Percentiles rank a stretch among this genome's conserved stretches.
phyloP scores from a whole-genome alignment of 2,113 vertebrate species.

The Poicephalus meyeri region DNA sequence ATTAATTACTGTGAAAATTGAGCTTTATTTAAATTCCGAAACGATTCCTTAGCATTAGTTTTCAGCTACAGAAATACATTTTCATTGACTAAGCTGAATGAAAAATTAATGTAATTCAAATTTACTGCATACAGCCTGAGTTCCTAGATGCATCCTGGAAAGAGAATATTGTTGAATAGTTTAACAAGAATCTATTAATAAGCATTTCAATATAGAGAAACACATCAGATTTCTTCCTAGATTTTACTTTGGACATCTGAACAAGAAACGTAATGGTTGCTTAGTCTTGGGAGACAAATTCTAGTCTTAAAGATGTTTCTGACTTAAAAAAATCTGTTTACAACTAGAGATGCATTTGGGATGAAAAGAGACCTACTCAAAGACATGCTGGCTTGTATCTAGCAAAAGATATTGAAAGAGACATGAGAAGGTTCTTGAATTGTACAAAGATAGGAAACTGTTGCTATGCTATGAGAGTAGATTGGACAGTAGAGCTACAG shows the following conservation, averaged over 20 bases:
- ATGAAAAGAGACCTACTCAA: background rate
- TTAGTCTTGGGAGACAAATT: background rate
- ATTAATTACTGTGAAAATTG: background rate
- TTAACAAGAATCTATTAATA: background rate
- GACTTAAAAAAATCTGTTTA: background rate
- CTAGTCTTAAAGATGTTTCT: background rate
- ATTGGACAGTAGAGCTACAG: background rate
- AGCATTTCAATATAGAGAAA: background rate
- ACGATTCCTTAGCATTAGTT: background rate
- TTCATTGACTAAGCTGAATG: background rate
- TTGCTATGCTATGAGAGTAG: background rate
- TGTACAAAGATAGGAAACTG: background rate
- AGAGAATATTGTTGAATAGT: background rate
- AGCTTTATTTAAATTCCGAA: constrained; percentile 3
- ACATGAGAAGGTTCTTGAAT: background rate
- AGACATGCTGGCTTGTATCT: background rate
- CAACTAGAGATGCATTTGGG: background rate
- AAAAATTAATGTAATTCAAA: background rate
- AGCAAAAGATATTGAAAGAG: background rate
- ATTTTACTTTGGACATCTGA: background rate
- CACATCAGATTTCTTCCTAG: background rate
- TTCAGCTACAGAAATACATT: background rate
- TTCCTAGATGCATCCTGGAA: background rate
- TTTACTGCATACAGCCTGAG: background rate
- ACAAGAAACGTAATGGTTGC: background rate